These are phyloP conservation scores for Mus caroli DNA, from an alignment of 2,797 vertebrate species.

Conservation along the genomic window DNA sequence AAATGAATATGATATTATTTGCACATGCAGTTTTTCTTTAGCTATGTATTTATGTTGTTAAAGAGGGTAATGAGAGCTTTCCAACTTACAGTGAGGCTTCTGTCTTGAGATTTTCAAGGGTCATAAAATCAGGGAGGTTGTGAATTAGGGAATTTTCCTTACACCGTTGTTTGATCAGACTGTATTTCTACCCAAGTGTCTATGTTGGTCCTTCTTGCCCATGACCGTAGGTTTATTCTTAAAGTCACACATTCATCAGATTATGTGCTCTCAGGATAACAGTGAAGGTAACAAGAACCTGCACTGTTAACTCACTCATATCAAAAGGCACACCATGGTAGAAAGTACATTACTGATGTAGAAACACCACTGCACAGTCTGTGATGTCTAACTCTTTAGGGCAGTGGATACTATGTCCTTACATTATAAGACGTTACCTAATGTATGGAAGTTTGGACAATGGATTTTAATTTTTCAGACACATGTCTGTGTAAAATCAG, in stretches of 20 bases:
- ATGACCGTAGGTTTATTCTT: not conserved
- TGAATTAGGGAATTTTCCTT: not conserved
- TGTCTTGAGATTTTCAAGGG: constrained; percentile 36
- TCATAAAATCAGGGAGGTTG: not conserved
- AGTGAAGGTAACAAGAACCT: constrained; percentile 25
- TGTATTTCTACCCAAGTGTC: not conserved
- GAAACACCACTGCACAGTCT: constrained; percentile 12
- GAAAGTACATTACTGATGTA: not conserved
- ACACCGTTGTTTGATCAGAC: not conserved
- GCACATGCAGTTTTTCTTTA: constrained; percentile 80
- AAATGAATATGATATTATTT: constrained; percentile 91
- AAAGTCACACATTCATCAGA: not conserved
- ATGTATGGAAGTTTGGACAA: not conserved
- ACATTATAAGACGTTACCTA: not conserved
- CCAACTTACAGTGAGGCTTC: constrained; percentile 28
- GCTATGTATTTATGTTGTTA: constrained; percentile 51
- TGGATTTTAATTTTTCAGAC: constrained; percentile 45
- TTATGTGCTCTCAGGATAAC: constrained; percentile 6
- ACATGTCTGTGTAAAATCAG: not conserved
- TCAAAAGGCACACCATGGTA: constrained; percentile 6
- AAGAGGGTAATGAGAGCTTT: constrained; percentile 28
- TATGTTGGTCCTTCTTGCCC: not conserved
- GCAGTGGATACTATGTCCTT: not conserved
- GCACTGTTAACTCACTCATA: constrained; percentile 1
- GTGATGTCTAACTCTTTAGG: not conserved